phyloP scores from a whole-genome alignment of 2,113 vertebrate species.

The Ahaetulla prasina region DNA sequence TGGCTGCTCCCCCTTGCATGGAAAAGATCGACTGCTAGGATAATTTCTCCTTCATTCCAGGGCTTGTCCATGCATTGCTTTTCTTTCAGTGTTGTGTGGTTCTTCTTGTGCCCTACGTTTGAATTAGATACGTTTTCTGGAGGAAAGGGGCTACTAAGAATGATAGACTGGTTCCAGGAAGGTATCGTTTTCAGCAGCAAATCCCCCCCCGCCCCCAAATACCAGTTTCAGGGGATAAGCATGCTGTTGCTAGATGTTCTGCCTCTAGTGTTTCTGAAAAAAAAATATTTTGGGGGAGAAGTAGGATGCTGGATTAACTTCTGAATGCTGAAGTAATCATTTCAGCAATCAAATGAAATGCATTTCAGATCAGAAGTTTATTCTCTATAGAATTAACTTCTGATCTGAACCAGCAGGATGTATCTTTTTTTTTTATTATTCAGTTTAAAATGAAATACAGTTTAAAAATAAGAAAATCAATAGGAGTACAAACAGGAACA shows the following conservation, averaged over 20 bases:
- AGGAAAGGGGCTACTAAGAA: neutral
- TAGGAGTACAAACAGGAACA: neutral
- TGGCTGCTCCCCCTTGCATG: neutral
- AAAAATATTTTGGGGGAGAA: neutral
- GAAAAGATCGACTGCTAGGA: neutral
- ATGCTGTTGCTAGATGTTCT: neutral
- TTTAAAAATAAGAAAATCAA: neutral
- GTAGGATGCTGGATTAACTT: neutral
- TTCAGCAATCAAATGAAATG: no score
- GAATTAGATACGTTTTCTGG: neutral
- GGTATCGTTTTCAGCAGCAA: neutral
- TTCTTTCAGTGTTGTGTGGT: neutral
- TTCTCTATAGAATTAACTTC: neutral
- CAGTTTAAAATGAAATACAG: neutral
- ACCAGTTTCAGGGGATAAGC: neutral
- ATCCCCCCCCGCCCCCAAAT: accelerated
- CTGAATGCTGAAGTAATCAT: no score
- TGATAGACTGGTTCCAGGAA: neutral
- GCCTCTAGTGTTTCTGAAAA: neutral
- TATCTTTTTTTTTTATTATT: neutral
- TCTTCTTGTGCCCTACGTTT: neutral
- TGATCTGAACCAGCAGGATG: neutral
- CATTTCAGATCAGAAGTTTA: no score
- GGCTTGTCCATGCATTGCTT: neutral
- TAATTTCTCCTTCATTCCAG: neutral